These are phyloP conservation scores for Lynx canadensis DNA, from an alignment of 2,113 vertebrate species.

Conservation along the genomic window DNA sequence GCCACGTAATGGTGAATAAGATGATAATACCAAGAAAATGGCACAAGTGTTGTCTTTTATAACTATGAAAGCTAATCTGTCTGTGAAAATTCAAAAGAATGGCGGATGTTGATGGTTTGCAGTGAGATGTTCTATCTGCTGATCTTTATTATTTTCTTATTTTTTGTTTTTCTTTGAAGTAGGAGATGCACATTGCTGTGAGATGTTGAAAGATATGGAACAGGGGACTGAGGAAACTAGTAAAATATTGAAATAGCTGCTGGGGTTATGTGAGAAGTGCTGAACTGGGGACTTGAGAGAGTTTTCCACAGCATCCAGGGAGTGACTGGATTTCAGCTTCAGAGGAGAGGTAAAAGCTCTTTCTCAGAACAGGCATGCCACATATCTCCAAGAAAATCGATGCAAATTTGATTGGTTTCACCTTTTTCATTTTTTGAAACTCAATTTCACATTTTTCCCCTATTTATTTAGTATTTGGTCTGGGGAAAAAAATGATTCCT, in stretches of 20 bases:
- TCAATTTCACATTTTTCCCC: slow-evolving; percentile 12
- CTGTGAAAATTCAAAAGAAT: neutral
- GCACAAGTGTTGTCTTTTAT: neutral
- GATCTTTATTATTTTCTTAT: neutral
- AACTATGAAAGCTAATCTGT: neutral
- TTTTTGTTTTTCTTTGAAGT: neutral
- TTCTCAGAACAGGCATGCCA: neutral
- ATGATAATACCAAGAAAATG: neutral
- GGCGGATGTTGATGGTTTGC: neutral
- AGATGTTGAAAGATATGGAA: neutral
- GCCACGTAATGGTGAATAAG: neutral
- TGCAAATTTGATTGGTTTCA: slow-evolving; percentile 9
- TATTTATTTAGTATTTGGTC: neutral
- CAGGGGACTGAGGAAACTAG: neutral
- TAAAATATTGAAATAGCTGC: neutral
- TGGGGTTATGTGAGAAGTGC: neutral
- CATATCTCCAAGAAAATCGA: neutral
- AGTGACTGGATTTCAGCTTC: neutral
- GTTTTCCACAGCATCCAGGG: neutral
- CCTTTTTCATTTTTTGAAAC: slow-evolving; percentile 3
- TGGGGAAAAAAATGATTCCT: neutral
- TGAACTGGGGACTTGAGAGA: neutral
- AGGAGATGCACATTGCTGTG: neutral
- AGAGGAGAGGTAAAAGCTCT: neutral
- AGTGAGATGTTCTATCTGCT: neutral